These are phyloP conservation scores for Drosophila kokeensis DNA, from an alignment of 2,888 invertebrate species.

Conservation along the genomic window DNA sequence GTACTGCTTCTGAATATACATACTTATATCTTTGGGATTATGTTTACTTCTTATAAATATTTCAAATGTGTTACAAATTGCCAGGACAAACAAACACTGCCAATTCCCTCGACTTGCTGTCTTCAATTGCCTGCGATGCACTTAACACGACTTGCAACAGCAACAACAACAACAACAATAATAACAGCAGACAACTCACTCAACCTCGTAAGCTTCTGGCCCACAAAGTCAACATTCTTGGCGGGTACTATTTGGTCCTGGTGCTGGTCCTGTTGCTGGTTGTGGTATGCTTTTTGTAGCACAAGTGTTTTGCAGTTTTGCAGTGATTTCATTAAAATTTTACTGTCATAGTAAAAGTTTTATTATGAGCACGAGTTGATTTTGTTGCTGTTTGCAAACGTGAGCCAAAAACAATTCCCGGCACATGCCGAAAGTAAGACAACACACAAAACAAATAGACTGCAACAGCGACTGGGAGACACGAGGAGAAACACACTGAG, in stretches of 20 bases:
- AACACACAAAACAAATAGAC: constrained; percentile 31
- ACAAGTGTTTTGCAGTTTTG: constrained; percentile 69
- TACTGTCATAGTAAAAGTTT: constrained; percentile 76
- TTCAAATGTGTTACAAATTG: constrained; percentile 53
- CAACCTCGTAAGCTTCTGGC: constrained; percentile 18
- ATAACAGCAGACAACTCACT: constrained; percentile 28
- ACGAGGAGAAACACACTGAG: not conserved
- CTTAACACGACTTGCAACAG: constrained; percentile 50
- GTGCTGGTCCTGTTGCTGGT: constrained; percentile 21
- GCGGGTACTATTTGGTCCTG: not conserved
- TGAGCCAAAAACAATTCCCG: constrained; percentile 64
- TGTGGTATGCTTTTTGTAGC: constrained; percentile 39
- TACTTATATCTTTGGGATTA: not conserved
- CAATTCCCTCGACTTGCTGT: constrained; percentile 19
- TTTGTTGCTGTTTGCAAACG: constrained; percentile 49
- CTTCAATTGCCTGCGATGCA: constrained; percentile 50
- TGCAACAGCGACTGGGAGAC: constrained; percentile 6
- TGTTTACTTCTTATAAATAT: constrained; percentile 26
- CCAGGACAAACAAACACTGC: constrained; percentile 35
- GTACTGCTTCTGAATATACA: not conserved
- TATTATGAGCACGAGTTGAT: constrained; percentile 63
- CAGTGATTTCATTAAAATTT: constrained; percentile 77
- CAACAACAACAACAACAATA: constrained; percentile 7
- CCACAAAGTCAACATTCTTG: constrained; percentile 21
- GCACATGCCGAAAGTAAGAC: constrained; percentile 56